phyloP scores from a whole-genome alignment of 2,797 vertebrate genomes.

The Rhabdomys pumilio region DNA sequence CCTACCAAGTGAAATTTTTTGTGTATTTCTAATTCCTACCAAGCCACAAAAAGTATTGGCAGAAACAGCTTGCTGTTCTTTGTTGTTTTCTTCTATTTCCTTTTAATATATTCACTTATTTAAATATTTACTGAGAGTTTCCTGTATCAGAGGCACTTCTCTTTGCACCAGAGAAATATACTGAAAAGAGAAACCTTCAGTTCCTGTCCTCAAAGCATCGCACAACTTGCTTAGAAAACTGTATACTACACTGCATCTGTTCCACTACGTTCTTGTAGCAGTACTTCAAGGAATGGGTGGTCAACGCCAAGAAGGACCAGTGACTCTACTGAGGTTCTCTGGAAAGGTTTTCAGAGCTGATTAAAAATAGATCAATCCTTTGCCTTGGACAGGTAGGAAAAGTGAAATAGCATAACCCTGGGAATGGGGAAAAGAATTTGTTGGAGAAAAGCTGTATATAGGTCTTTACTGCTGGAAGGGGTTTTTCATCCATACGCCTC shows the following conservation, averaged over 20 bases:
- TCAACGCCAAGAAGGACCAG: neutral
- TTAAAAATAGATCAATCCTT: neutral
- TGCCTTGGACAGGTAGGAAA: neutral
- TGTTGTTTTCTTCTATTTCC: slow-evolving; percentile 20
- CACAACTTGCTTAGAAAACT: neutral
- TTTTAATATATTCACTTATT: slow-evolving; percentile 47
- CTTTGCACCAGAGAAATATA: neutral
- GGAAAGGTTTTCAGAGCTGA: neutral
- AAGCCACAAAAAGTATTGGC: neutral
- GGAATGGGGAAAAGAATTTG: neutral
- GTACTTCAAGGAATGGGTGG: neutral
- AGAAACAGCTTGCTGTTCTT: neutral
- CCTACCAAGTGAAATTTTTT: neutral
- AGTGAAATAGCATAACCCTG: neutral
- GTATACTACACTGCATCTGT: neutral
- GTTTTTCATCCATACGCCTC: neutral
- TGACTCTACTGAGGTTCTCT: neutral
- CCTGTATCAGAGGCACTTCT: neutral
- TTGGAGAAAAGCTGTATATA: neutral
- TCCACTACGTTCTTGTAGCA: neutral
- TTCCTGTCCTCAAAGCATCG: neutral
- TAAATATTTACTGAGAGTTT: neutral
- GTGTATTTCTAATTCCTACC: neutral
- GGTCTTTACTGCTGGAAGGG: neutral
- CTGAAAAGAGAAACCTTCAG: neutral